These are phyloP conservation scores for Tenebrosternarchus preto DNA, from an alignment of 2,113 vertebrate genomes.

Conservation along the genomic window DNA sequence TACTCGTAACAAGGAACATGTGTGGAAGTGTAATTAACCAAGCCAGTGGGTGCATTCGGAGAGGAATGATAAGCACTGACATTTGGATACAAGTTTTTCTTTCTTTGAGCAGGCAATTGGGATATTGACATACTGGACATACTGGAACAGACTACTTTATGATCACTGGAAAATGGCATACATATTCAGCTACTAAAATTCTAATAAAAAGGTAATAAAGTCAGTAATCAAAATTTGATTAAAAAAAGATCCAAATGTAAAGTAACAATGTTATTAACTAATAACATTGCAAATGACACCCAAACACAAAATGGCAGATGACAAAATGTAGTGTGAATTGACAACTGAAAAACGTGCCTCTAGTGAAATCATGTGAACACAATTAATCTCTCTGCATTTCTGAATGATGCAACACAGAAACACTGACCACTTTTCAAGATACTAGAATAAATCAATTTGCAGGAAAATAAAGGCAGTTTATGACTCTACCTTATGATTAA, in stretches of 20 bases:
- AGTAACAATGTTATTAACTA: too few relatives aligned
- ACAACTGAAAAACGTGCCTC: too few relatives aligned
- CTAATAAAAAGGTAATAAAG: too few relatives aligned
- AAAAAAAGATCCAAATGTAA: too few relatives aligned
- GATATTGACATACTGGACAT: not conserved
- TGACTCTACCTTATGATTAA: conserved; percentile 62
- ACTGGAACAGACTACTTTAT: not conserved
- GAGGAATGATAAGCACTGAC: conserved; percentile 10
- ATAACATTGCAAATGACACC: too few relatives aligned
- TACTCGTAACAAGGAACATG: not conserved
- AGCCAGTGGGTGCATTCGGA: not conserved
- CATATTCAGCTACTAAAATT: too few relatives aligned
- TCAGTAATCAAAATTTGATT: too few relatives aligned
- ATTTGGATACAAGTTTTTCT: not conserved
- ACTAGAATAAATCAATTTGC: conserved; percentile 53
- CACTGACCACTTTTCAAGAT: conserved; percentile 15
- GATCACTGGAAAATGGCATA: not conserved
- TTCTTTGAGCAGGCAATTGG: not conserved
- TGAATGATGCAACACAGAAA: too few relatives aligned
- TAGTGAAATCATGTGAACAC: too few relatives aligned
- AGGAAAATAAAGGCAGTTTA: conserved; percentile 69
- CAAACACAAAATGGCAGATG: too few relatives aligned
- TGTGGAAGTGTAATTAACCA: conserved; percentile 5
- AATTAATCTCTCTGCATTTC: too few relatives aligned
- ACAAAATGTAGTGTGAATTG: too few relatives aligned